Conservation (phyloP, 30 jellyfish, hydroid and myxozoan species). For the Hydra vulgaris region DNA sequence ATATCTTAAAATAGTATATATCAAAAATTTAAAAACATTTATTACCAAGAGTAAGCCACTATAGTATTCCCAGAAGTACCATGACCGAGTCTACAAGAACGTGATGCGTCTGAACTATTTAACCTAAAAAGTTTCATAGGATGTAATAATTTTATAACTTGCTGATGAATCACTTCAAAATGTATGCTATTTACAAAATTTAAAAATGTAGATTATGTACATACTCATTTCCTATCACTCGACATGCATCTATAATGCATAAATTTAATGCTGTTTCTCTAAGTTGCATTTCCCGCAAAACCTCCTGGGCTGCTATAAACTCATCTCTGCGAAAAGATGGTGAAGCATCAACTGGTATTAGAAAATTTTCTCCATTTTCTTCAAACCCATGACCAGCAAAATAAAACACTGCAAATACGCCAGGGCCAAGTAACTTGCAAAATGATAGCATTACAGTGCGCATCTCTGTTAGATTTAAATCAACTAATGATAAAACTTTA, state of each 20-base stretch:
- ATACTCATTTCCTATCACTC: constrained; percentile 42
- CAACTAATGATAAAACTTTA: constrained; percentile 54
- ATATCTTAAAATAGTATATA: no score
- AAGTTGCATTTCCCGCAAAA: constrained; percentile 64
- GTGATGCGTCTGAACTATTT: constrained; percentile 20
- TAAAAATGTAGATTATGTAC: not conserved
- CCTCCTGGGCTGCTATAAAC: constrained; percentile 72
- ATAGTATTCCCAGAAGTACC: constrained; percentile 59
- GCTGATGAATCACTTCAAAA: not conserved
- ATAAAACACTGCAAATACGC: constrained; percentile 76
- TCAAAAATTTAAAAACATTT: not conserved
- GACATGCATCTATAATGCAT: constrained; percentile 74
- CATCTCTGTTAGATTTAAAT: constrained; percentile 64
- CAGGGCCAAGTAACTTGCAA: constrained; percentile 74
- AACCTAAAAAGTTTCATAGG: constrained; percentile 9
- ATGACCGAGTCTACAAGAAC: constrained; percentile 41
- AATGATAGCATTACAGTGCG: constrained; percentile 70
- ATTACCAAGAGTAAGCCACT: constrained; percentile 70
- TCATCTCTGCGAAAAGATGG: constrained; percentile 29
- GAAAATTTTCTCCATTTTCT: constrained; percentile 63
- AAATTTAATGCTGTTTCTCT: constrained; percentile 53
- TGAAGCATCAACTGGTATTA: constrained; percentile 75
- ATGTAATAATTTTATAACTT: no score
- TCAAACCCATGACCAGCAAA: constrained; percentile 98
- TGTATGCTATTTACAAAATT: not conserved